Base-by-base conservation (phyloP, 2,113 vertebrate species). In the Origma solitaria region DNA sequence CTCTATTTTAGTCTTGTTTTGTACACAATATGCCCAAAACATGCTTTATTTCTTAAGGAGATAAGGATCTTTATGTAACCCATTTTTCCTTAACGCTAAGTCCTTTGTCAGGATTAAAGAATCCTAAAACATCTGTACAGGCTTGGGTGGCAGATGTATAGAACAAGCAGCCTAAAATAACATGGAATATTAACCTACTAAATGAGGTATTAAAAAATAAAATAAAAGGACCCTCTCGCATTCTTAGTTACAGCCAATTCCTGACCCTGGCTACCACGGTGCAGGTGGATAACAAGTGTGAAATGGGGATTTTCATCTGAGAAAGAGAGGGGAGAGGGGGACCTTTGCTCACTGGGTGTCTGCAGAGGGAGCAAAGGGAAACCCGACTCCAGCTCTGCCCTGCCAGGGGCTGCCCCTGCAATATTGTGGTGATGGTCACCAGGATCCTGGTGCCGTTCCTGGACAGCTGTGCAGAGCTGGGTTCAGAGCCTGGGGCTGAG, bases 71-170 rank as follows among this genome's bases (percentile, higher is more conserved):
- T 97, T 93, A 96, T 51, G 92, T 96, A 97, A 89, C 97, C 96
- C 94, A 82, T 95, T 95, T 96, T 97, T 92, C 96, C 94, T 96
- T 96, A 93, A 96, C 78, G 15, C 81, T 89, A 92, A 95, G 71
- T 96, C 92, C 81, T 92, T 98, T 96, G 96, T 96, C 85, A 94
- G 97, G 98, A 98, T 98, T 98, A 98, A 78, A 91, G 57, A 88
- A 92, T 95, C 96, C 91, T 83, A 95, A 96, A 98, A 98, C 97
- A 97, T 97, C 97, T 98, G 97, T 94, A 97, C 42, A 30, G 68
- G 84, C 60, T 88, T 76, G 64, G 78, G 35, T 64, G 80, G 61
- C 91, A 97, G 96, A 97, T 97, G 86, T 56, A 53, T 54, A 19
- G 85, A 86, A 91, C 76, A 94, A 97, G 49, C 84, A 86, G 95